Evolutionary conservation across 2,888 invertebrate genomes (phyloP).

Genomic region (Caenorhabditis sp.): DNA sequence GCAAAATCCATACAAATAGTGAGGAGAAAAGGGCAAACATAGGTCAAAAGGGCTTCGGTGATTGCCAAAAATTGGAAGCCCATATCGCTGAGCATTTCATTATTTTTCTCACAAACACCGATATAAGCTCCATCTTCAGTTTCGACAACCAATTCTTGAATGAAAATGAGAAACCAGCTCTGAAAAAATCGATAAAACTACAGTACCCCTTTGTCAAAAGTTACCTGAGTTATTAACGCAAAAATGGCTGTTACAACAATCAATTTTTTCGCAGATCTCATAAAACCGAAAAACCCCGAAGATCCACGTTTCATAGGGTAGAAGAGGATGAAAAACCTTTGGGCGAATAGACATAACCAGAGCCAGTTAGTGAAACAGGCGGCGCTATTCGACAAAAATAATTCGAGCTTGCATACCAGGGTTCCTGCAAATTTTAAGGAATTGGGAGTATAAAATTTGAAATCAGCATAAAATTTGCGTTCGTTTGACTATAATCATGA

Average conservation of each 20-base stretch:
- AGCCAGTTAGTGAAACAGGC: constrained; percentile 62
- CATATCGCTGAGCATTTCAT: constrained; percentile 43
- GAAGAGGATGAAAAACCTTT: constrained; percentile 58
- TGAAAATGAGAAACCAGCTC: constrained; percentile 53
- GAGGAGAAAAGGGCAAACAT: constrained; percentile 58
- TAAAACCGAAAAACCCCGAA: constrained; percentile 44
- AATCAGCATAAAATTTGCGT: no score
- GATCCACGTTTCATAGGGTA: constrained; percentile 56
- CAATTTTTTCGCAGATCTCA: constrained; percentile 50
- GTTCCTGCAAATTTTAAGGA: constrained; percentile 46
- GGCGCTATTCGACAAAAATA: constrained; percentile 58
- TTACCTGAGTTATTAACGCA: constrained; percentile 58
- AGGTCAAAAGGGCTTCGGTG: constrained; percentile 57
- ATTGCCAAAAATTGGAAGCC: constrained; percentile 58
- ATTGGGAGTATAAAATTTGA: no score
- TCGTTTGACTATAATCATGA: no score
- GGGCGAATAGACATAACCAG: constrained; percentile 61
- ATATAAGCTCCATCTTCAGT: constrained; percentile 34
- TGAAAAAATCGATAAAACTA: constrained; percentile 5
- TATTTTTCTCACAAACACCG: constrained; percentile 44
- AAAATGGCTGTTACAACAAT: constrained; percentile 50
- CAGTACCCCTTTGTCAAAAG: background rate
- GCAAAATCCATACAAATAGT: constrained; percentile 62
- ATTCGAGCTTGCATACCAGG: constrained; percentile 58
- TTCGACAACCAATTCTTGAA: constrained; percentile 29